Percentiles rank a stretch among this genome's conserved stretches.
These are phyloP conservation scores for Parthenolecanium corni DNA, from an alignment of 2,888 invertebrate species.

Conservation along the genomic window DNA sequence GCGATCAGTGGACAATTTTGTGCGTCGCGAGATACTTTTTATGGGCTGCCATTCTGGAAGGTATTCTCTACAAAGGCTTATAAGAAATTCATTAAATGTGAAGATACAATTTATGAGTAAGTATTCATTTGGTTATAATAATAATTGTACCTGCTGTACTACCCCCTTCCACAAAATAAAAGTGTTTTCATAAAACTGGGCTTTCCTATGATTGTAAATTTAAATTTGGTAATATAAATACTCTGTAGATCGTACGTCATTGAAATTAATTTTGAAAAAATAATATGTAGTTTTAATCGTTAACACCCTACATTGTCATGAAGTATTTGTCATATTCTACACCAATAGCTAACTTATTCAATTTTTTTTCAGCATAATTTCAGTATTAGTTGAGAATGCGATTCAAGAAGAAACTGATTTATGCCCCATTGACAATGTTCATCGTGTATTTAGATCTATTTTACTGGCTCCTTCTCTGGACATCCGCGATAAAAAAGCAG, in stretches of 20 bases:
- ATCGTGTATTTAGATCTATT: conserved; percentile 63
- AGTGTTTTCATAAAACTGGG: too few species aligned
- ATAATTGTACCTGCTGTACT: too few species aligned
- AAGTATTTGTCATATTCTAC: too few species aligned
- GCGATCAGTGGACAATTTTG: conserved; percentile 60
- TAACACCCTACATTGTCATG: too few species aligned
- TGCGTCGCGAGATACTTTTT: conserved; percentile 68
- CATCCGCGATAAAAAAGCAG: conserved; percentile 68
- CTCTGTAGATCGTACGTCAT: too few species aligned
- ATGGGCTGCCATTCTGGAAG: conserved; percentile 73
- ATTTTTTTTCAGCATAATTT: conserved; percentile 51
- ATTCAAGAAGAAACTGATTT: conserved; percentile 46
- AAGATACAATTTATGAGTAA: conserved; percentile 70
- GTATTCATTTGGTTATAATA: conserved; percentile 35
- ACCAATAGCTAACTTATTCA: too few species aligned
- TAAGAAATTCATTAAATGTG: conserved; percentile 55
- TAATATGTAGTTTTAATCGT: too few species aligned
- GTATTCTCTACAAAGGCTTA: conserved; percentile 61
- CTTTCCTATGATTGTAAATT: too few species aligned
- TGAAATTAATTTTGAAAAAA: too few species aligned
- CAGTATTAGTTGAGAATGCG: conserved; percentile 62
- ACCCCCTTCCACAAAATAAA: too few species aligned
- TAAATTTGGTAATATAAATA: too few species aligned
- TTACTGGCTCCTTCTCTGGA: conserved; percentile 59
- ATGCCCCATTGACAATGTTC: conserved; percentile 48